Evolutionary conservation across 2,113 vertebrate genomes (phyloP).

Genomic region (Mustelus asterias): DNA sequence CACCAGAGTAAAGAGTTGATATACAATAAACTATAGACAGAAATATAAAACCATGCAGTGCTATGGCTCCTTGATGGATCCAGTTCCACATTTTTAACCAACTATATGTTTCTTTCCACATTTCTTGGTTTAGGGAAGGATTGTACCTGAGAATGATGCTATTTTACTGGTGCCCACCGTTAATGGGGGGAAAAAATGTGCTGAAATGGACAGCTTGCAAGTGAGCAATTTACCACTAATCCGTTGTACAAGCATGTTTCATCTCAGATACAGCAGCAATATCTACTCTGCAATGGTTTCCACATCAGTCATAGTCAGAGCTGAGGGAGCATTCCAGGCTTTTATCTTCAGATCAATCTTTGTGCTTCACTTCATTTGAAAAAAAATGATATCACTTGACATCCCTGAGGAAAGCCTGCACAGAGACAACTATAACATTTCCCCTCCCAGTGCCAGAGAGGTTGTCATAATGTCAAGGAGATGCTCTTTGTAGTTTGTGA

Average conservation of each 20-base stretch:
- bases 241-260: not conserved
- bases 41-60: not conserved
- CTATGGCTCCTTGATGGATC: not conserved
- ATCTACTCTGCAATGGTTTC: not conserved
- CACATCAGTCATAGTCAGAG: slow-evolving; percentile 29
- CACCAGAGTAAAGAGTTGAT: not conserved
- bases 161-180: not conserved
- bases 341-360: slow-evolving; percentile 27
- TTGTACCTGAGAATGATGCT: not conserved
- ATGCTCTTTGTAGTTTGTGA: not conserved
- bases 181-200: slow-evolving; percentile 19
- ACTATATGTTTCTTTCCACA: not conserved
- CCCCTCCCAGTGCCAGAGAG: not conserved
- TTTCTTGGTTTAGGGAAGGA: not conserved
- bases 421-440: not conserved
- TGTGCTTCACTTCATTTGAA: slow-evolving; percentile 8
- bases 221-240: not conserved
- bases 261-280: not conserved
- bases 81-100: not conserved
- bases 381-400: slow-evolving; percentile 8
- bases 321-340: slow-evolving; percentile 20
- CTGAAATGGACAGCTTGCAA: not conserved
- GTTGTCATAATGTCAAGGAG: not conserved
- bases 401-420: not conserved
- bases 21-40: not conserved